phyloP scores from a whole-genome alignment of 2,113 vertebrate genomes.

The Ochotona curzoniae region DNA sequence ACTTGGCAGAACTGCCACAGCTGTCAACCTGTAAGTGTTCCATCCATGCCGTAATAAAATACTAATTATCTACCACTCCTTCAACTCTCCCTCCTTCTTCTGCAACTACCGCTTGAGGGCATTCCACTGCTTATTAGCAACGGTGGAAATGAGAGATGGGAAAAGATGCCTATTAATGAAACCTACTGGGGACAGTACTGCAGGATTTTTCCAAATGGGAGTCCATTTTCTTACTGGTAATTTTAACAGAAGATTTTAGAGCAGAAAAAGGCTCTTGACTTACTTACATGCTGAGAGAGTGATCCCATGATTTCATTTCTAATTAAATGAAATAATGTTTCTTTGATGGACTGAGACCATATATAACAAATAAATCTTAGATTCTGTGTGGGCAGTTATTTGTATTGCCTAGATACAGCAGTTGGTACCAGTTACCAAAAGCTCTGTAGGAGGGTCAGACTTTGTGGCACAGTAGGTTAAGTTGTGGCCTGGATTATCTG shows the following conservation, averaged over 20 bases:
- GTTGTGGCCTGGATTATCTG: too few species aligned
- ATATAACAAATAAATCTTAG: neutral
- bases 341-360: neutral
- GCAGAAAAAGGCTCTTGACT: neutral
- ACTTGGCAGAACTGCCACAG: neutral
- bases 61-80: constrained; percentile 36
- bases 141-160: neutral
- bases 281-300: constrained; percentile 10
- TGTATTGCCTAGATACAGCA: constrained; percentile 14
- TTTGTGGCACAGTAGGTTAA: too few species aligned
- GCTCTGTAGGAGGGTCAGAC: neutral
- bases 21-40: constrained; percentile 21
- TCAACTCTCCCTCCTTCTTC: neutral
- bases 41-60: constrained; percentile 18
- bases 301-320: constrained; percentile 7
- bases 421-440: neutral
- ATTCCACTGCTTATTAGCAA: constrained; percentile 48
- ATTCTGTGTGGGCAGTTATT: neutral
- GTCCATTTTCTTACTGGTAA: neutral
- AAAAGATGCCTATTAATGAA: neutral
- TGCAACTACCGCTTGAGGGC: neutral
- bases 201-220: constrained; percentile 31
- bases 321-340: constrained; percentile 45
- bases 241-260: constrained; percentile 23
- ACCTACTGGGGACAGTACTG: neutral